These are phyloP conservation scores for Macrosiphum euphorbiae DNA, from an alignment of 2,888 invertebrate species.

Conservation along the genomic window DNA sequence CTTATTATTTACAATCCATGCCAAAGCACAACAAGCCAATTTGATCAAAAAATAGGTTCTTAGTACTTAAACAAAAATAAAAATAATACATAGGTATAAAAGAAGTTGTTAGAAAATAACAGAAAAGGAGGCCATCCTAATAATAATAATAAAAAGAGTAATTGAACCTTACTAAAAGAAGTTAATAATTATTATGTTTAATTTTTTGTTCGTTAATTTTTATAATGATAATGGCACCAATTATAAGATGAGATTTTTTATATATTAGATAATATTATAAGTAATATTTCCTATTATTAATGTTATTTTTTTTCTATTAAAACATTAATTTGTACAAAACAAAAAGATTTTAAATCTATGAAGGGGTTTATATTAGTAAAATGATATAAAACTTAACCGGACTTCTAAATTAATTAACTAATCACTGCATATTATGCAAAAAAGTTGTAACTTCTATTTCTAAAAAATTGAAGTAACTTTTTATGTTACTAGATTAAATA, in stretches of 20 bases:
- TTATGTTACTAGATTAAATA: too few relatives aligned
- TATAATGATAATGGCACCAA: not conserved
- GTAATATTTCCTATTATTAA: not conserved
- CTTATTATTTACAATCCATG: not conserved
- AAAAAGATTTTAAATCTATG: not conserved
- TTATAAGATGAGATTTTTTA: too few relatives aligned
- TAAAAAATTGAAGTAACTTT: not conserved
- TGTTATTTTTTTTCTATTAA: not conserved
- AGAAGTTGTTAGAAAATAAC: not conserved
- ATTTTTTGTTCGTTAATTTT: not conserved
- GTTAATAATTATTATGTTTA: not conserved
- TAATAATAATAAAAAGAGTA: not conserved
- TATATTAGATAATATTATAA: not conserved
- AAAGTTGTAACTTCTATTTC: too few relatives aligned
- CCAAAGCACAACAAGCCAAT: not conserved
- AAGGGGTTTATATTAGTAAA: not conserved
- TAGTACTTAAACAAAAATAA: not conserved
- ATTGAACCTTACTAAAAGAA: not conserved
- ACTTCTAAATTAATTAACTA: not conserved
- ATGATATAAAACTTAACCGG: not conserved
- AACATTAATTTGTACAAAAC: not conserved
- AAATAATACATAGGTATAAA: not conserved
- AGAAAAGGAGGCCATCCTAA: not conserved
- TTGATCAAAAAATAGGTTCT: not conserved
- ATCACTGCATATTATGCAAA: not conserved